Percentiles rank a stretch among this genome's conserved stretches.
Evolutionary conservation across 2,888 invertebrate species (phyloP).

Genomic region (Mimumesa dahlbomi): DNA sequence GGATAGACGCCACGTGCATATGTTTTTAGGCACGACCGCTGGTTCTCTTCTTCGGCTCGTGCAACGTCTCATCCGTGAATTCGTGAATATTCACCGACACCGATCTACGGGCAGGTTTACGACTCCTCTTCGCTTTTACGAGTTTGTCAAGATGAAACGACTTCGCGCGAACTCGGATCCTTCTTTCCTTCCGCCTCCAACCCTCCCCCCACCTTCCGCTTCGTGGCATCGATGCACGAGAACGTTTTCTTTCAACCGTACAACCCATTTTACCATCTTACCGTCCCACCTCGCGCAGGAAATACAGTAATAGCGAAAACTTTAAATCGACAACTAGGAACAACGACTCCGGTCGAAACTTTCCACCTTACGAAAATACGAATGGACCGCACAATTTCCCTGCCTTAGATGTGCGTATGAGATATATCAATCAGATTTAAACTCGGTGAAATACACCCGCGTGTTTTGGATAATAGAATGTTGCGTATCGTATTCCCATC

Average conservation of each 20-base stretch:
- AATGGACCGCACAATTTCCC: too few relatives aligned
- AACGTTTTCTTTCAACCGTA: conserved; percentile 45
- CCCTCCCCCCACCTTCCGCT: conserved; percentile 22
- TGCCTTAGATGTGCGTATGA: too few relatives aligned
- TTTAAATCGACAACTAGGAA: too few relatives aligned
- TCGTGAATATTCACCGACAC: conserved; percentile 64
- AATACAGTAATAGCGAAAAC: conserved; percentile 25
- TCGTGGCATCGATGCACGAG: conserved; percentile 17
- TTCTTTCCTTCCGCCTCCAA: conserved; percentile 24
- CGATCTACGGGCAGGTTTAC: conserved; percentile 55
- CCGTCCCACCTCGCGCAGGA: neutral
- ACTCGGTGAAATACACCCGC: too few relatives aligned
- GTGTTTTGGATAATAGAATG: too few relatives aligned
- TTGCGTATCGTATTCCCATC: too few relatives aligned
- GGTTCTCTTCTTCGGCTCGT: neutral
- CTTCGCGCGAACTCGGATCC: conserved; percentile 53
- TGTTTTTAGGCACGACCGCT: conserved; percentile 7
- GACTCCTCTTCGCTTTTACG: conserved; percentile 58
- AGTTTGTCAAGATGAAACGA: conserved; percentile 66
- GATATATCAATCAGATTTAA: too few relatives aligned
- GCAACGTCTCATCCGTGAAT: conserved; percentile 35
- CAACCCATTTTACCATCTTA: too few relatives aligned
- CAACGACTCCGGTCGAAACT: neutral
- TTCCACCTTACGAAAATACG: neutral
- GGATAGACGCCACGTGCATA: conserved; percentile 30